Percentiles rank a stretch among this genome's conserved stretches.
These are phyloP conservation scores for Ecdyonurus torrentis DNA, from an alignment of 2,888 invertebrate species.

Conservation along the genomic window DNA sequence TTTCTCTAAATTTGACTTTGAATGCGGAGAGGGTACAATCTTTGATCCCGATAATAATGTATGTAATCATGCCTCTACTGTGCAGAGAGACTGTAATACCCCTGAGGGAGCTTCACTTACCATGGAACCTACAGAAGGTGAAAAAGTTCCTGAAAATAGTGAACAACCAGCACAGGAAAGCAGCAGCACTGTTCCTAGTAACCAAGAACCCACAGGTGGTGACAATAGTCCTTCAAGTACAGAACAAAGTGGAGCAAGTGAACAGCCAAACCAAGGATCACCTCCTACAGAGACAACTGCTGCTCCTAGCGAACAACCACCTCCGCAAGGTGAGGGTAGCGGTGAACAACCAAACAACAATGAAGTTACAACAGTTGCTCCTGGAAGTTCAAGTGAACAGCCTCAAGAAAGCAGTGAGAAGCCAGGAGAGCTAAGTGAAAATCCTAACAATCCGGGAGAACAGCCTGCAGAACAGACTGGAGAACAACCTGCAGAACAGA, in stretches of 20 bases:
- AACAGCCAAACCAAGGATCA: too few relatives aligned
- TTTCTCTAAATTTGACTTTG: slow-evolving; percentile 48
- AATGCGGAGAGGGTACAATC: slow-evolving; percentile 56
- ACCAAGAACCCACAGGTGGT: too few relatives aligned
- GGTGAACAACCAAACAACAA: slow-evolving; percentile 11
- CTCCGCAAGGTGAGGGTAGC: slow-evolving; percentile 11
- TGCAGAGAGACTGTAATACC: slow-evolving; percentile 18
- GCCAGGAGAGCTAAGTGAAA: too few relatives aligned
- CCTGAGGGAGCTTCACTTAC: neutral
- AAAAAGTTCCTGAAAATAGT: neutral
- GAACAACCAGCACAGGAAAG: neutral
- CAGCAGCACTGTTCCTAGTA: neutral
- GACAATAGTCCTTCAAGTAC: too few relatives aligned
- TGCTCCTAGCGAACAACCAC: too few relatives aligned
- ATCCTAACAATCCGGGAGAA: too few relatives aligned
- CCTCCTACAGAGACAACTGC: too few relatives aligned
- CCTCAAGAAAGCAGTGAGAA: neutral
- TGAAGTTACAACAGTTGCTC: too few relatives aligned
- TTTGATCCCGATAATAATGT: slow-evolving; percentile 52
- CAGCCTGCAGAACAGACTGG: too few relatives aligned
- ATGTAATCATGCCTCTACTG: slow-evolving; percentile 55
- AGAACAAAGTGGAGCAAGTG: too few relatives aligned
- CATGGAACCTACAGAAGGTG: neutral
- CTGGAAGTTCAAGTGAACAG: slow-evolving; percentile 12
- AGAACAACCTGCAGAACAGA: neutral